Base-by-base conservation (phyloP, 2,113 vertebrate genomes). In the Typhlomys cinereus region DNA sequence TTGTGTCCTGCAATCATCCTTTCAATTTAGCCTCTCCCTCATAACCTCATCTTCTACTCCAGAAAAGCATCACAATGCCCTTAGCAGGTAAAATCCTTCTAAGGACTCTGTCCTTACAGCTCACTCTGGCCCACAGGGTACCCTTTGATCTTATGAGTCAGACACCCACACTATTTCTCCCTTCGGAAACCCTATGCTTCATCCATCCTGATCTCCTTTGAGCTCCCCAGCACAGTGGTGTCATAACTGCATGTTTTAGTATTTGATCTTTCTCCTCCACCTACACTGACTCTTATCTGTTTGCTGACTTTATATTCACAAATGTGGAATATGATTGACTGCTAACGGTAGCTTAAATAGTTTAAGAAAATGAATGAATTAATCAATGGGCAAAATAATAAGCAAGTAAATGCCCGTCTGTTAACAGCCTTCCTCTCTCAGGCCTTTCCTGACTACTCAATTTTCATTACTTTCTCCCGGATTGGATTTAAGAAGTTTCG, bases 361-460 rank as follows among this genome's bases (percentile, higher is more conserved):
- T 73, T 84, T 61, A 17, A 36, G n/a, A n/a, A 75, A 88, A 62
- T 62, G 4, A 90, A 85, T 41, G 59, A 85, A 59, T 75, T 46
- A 80, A 57, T 78, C 61, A 80, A 87, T 52, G 4, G 48, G 59
- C 18, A 78, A 80, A 79, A 76, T 4, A 74, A 48, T 44, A 25
- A 78, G 62, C 64, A 92, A 85, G 62, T 79, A 83, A 75, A 50
- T 41, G 8, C 7, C 36, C 64, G 44, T 81, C 23, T 25, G 93
- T 89, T 71, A 89, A 85, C 18, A 90, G n/a, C 39, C 14, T n/a
- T 94, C 57, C 5, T 69, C 21, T 93, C 31, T 67, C 54, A 90
- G 81, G 34, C 23, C 27, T 70, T 80, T 21, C 59, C 20, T 90
- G 34, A 44, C 39, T 52, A 54, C 70, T 64, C 5, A 76, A 57